Conservation (phyloP, 2,888 invertebrate species). For the Neoaliturus tenellus region DNA sequence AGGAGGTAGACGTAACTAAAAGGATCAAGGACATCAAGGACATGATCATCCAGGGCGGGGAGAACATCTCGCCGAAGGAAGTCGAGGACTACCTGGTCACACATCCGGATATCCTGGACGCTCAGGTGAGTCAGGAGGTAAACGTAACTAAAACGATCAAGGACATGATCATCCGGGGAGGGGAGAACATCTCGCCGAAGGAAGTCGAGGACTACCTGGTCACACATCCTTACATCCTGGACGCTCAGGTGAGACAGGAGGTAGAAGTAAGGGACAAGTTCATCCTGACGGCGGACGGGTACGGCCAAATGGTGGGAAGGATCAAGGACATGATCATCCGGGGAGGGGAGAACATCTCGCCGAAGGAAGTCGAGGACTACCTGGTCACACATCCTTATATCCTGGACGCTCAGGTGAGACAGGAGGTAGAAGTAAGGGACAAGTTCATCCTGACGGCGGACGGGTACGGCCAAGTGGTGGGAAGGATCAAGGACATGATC, state of each 20-base stretch:
- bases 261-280: slow-evolving; percentile 87
- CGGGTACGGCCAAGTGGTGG: slow-evolving; percentile 66
- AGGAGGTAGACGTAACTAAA: too few species aligned
- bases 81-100: slow-evolving; percentile 85
- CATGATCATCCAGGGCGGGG: slow-evolving; percentile 67
- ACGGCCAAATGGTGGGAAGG: slow-evolving; percentile 66
- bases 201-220: slow-evolving; percentile 88
- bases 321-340: slow-evolving; percentile 67
- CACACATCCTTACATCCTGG: slow-evolving; percentile 83
- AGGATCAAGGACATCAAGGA: too few species aligned
- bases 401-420: slow-evolving; percentile 84
- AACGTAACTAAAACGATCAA: slow-evolving; percentile 55
- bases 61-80: slow-evolving; percentile 85
- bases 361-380: slow-evolving; percentile 87
- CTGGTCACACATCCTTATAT: slow-evolving; percentile 85
- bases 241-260: slow-evolving; percentile 83
- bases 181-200: slow-evolving; percentile 81
- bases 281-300: slow-evolving; percentile 74
- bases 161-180: slow-evolving; percentile 67
- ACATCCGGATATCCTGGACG: slow-evolving; percentile 85
- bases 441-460: slow-evolving; percentile 77
- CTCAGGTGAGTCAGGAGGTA: slow-evolving; percentile 75
- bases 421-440: too few species aligned
- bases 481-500: slow-evolving; percentile 67
- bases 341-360: slow-evolving; percentile 78